Percentiles rank a stretch among this genome's conserved stretches.
These are phyloP conservation scores for Rachycentron canadum DNA, from an alignment of 2,797 vertebrate genomes.

Conservation along the genomic window DNA sequence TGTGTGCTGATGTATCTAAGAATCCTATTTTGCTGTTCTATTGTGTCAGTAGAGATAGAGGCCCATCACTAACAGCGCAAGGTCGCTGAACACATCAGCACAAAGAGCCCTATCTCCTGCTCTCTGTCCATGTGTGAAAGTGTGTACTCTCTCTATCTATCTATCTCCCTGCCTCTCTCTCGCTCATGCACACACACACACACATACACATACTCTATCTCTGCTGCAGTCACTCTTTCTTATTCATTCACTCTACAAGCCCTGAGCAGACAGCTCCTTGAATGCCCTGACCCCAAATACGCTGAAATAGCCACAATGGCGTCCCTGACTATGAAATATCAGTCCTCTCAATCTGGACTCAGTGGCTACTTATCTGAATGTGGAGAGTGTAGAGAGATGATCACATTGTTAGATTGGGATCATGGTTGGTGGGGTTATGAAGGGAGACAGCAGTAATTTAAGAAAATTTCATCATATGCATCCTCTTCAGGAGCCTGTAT, in stretches of 20 bases:
- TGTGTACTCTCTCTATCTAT: slow-evolving; percentile 49
- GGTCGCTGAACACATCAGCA: slow-evolving; percentile 79
- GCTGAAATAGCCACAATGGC: slow-evolving; percentile 75
- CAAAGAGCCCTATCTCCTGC: slow-evolving; percentile 75
- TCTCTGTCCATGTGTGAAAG: slow-evolving; percentile 59
- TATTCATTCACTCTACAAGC: slow-evolving; percentile 71
- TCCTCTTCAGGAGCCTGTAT: not conserved
- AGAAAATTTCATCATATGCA: slow-evolving; percentile 18
- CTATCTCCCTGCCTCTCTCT: slow-evolving; percentile 44
- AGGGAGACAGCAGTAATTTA: slow-evolving; percentile 10
- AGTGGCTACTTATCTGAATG: slow-evolving; percentile 63
- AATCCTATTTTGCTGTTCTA: slow-evolving; percentile 78
- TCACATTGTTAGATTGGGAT: slow-evolving; percentile 56
- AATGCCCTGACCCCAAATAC: slow-evolving; percentile 75
- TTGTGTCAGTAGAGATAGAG: slow-evolving; percentile 78
- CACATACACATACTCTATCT: slow-evolving; percentile 36
- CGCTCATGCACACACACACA: slow-evolving; percentile 16
- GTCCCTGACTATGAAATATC: slow-evolving; percentile 71
- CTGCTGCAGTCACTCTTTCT: slow-evolving; percentile 59
- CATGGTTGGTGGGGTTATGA: slow-evolving; percentile 26
- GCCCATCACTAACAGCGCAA: slow-evolving; percentile 78
- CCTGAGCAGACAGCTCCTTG: slow-evolving; percentile 74
- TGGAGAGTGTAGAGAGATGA: slow-evolving; percentile 51
- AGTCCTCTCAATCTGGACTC: slow-evolving; percentile 65
- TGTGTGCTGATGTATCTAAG: slow-evolving; percentile 78